phyloP scores from a whole-genome alignment of 1,140 invertebrate genomes.

The Zaprionus vittiger region DNA sequence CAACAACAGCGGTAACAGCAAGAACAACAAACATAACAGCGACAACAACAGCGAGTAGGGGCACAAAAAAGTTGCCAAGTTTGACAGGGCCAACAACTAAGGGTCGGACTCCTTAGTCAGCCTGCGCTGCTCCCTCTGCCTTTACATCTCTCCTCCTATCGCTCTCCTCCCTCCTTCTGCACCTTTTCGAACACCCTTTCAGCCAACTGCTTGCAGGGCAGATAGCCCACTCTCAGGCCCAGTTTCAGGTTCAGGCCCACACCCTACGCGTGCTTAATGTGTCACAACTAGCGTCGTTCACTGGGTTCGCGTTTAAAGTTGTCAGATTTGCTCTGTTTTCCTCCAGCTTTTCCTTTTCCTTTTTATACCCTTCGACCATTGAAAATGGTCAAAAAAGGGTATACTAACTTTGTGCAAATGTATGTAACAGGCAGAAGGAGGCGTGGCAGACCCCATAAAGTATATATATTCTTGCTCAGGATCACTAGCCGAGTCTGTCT shows the following conservation, averaged over 20 bases:
- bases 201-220: background rate
- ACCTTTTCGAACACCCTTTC: background rate
- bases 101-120: constrained; percentile 13
- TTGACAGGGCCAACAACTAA: constrained; percentile 23
- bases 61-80: constrained; percentile 25
- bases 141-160: background rate
- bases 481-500: too few relatives aligned
- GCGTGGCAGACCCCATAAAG: too few relatives aligned
- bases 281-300: constrained; percentile 36
- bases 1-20: background rate
- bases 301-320: constrained; percentile 38
- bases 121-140: background rate
- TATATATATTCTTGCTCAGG: too few relatives aligned
- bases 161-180: background rate
- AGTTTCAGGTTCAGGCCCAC: background rate
- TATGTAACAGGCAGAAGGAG: too few relatives aligned
- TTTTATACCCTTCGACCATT: too few relatives aligned
- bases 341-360: background rate
- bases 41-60: constrained; percentile 2
- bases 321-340: constrained; percentile 43
- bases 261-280: constrained; percentile 39
- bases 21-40: constrained; percentile 6
- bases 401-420: too few relatives aligned
- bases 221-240: constrained; percentile 6
- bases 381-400: too few relatives aligned